phyloP scores from a whole-genome alignment of 2,113 vertebrate species.

The Syrrhaptes paradoxus region DNA sequence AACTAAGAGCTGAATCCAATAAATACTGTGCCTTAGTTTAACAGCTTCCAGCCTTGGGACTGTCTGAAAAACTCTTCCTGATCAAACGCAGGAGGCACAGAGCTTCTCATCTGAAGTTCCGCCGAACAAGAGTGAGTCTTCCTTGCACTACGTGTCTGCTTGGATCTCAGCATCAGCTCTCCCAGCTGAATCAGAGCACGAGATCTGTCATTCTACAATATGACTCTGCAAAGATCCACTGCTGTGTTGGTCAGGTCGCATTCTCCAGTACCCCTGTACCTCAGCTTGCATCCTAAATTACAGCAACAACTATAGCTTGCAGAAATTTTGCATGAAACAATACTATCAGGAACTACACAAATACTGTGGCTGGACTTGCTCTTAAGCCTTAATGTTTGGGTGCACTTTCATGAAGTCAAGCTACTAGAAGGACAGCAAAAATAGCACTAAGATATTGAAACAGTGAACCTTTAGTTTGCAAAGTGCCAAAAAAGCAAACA shows the following conservation, averaged over 20 bases:
- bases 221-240: neutral
- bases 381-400: neutral
- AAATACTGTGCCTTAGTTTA: neutral
- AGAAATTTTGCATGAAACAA: neutral
- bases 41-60: neutral
- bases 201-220: neutral
- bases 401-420: neutral
- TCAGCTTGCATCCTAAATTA: neutral
- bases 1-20: neutral
- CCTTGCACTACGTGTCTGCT: neutral
- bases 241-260: accelerated
- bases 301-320: neutral
- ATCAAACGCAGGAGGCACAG: neutral
- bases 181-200: neutral
- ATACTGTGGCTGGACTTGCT: neutral
- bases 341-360: neutral
- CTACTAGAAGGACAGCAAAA: neutral
- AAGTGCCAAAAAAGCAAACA: neutral
- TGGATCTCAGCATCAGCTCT: neutral
- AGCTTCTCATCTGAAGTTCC: neutral
- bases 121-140: neutral
- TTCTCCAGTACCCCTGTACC: neutral
- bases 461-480: neutral
- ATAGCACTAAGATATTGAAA: neutral
- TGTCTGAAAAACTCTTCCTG: neutral